Conservation (phyloP, 2,888 invertebrate genomes). For the Ichneumoninae sp. region DNA sequence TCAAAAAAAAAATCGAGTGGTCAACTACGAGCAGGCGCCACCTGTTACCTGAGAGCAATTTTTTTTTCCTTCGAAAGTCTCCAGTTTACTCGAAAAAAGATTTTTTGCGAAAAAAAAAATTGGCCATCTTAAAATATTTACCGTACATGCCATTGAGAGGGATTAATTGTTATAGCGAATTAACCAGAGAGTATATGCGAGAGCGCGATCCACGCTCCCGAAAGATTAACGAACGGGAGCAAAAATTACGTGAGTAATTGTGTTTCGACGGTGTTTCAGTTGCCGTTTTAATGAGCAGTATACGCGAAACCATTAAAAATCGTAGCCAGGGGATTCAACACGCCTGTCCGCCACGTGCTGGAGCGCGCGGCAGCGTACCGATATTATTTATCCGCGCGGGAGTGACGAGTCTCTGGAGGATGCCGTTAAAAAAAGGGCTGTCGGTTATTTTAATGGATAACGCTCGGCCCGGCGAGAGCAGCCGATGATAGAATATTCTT, state of each 20-base stretch:
- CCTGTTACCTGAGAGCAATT: too few species aligned
- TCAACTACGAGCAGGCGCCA: too few species aligned
- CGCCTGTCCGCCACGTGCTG: not conserved
- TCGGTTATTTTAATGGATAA: constrained; percentile 43
- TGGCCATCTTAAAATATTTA: not conserved
- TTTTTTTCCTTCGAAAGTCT: too few species aligned
- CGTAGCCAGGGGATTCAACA: constrained; percentile 5
- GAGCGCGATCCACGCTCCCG: not conserved
- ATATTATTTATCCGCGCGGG: constrained; percentile 45
- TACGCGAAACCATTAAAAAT: constrained; percentile 48
- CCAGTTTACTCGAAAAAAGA: not conserved
- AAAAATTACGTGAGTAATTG: constrained; percentile 43
- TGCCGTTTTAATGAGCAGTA: constrained; percentile 34
- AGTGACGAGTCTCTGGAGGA: constrained; percentile 25
- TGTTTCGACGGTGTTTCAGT: constrained; percentile 34
- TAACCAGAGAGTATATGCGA: not conserved
- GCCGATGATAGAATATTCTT: constrained; percentile 42
- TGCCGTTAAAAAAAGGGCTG: constrained; percentile 8
- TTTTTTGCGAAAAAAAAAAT: not conserved
- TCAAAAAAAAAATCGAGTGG: not conserved
- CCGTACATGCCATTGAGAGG: not conserved
- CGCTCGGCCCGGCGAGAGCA: constrained; percentile 16
- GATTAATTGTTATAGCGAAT: constrained; percentile 32
- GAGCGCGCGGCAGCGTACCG: not conserved
- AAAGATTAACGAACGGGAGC: constrained; percentile 27